Base-by-base conservation (phyloP, 2,888 invertebrate species). In the Drosophila imparisetae region DNA sequence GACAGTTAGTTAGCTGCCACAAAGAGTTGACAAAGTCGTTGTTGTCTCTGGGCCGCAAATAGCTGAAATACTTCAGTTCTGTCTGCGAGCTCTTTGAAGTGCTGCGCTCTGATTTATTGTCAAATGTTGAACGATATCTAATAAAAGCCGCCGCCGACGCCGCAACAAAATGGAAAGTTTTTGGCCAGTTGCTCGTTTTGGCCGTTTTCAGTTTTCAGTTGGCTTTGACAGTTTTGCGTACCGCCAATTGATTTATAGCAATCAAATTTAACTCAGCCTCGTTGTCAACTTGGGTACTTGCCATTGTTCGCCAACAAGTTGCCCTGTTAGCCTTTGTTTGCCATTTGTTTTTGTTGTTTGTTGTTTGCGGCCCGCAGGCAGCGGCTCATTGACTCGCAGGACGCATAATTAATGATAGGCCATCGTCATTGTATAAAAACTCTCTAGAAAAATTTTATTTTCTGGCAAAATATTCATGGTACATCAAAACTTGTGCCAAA, bases 151-250 rank as follows among this genome's bases (percentile, higher is more conserved):
- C 80, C 78, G 75, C 67, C 80, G 72, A 34, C 48, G 6, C 52
- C 49, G 72, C 72, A 80, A 66, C 66, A 77, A 81, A 84, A 86
- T 82, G 80, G 81, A 85, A 85, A 84, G 86, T 84, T 81, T 82
- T 81, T 70, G 61, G 58, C 34, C 69, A 62, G 60, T 63, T 70
- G 32, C 32, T 53, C 53, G 53, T 27, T 53, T 32, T 13, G 52
- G 24, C 24, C 18, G 34, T 53, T 54, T 54, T 54, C 38, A n/a
- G 54, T 27, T 55, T 53, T 24, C 53, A 34, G 24, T 36, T 54
- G 21, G 55, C 55, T 55, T 55, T 55, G 55, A 86, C 84, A 81
- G 85, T 81, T 83, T 45, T 81, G 83, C 83, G 84, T 83, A 79
- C 71, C 72, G 71, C 78, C 78, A 78, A 78, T 75, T 78, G 78